A percentile compares a stretch with the other conserved stretches of the same genome.
Conservation (phyloP, 1,140 invertebrate genomes). For the Papilio xuthus region DNA sequence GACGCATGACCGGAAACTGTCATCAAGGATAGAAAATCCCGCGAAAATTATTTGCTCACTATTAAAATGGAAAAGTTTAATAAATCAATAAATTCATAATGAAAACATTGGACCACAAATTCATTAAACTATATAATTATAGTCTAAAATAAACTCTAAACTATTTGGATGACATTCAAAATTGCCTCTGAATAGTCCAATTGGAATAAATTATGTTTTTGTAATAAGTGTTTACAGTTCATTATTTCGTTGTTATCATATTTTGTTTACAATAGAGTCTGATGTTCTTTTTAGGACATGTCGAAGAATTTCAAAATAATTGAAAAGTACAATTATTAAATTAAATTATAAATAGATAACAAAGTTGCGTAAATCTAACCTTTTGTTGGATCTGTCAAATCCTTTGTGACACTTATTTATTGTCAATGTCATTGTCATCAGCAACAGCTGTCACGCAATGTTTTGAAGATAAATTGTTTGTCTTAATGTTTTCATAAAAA, state of each 20-base stretch:
- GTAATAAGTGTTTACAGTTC: background rate
- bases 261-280: background rate
- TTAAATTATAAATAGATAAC: background rate
- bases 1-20: conserved; percentile 80
- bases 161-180: background rate
- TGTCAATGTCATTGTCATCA: conserved; percentile 32
- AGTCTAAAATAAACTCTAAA: too few species aligned
- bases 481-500: background rate
- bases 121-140: background rate
- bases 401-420: too few species aligned
- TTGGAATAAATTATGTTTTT: background rate
- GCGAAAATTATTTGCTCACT: conserved; percentile 20
- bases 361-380: conserved; percentile 6
- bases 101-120: background rate
- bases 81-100: background rate
- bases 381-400: conserved; percentile 1
- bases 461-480: background rate
- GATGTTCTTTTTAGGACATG: background rate
- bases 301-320: background rate
- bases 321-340: background rate
- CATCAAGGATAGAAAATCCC: conserved; percentile 42
- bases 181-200: background rate
- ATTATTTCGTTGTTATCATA: background rate
- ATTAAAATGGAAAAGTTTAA: background rate
- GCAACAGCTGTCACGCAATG: conserved; percentile 22